phyloP scores from a whole-genome alignment of 2,888 invertebrate genomes.

The Synergus gifuensis region DNA sequence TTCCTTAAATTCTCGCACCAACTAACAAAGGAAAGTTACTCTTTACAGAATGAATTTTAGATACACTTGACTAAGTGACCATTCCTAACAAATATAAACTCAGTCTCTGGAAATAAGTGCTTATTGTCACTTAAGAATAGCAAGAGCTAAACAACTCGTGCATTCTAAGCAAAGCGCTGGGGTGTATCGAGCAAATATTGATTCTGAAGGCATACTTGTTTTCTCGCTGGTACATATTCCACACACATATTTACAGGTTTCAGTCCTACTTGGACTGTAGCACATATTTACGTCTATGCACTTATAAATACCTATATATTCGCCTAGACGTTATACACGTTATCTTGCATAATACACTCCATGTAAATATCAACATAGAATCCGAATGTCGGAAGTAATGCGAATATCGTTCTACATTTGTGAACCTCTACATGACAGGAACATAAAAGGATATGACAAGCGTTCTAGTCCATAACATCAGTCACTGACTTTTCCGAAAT shows the following conservation, averaged over 20 bases:
- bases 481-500: constrained; percentile 18
- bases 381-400: constrained; percentile 10
- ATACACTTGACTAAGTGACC: background rate
- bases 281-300: constrained; percentile 12
- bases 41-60: background rate
- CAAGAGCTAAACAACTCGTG: constrained; percentile 58
- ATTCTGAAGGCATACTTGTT: constrained; percentile 72
- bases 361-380: constrained; percentile 30
- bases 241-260: constrained; percentile 43
- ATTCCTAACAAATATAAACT: background rate
- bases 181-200: constrained; percentile 74
- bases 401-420: constrained; percentile 9
- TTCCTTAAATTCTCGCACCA: too few species aligned
- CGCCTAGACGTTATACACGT: background rate
- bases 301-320: background rate
- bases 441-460: background rate
- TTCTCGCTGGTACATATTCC: constrained; percentile 60
- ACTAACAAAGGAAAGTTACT: too few species aligned
- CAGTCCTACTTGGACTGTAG: constrained; percentile 43
- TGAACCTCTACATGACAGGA: background rate
- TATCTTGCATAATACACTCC: constrained; percentile 8
- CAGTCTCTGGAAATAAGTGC: background rate
- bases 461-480: background rate
- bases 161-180: constrained; percentile 65
- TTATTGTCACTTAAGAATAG: constrained; percentile 58